Percentiles rank a stretch among this genome's conserved stretches.
These are phyloP conservation scores for Pomacea canaliculata DNA, from an alignment of 2,888 invertebrate genomes.

Conservation along the genomic window DNA sequence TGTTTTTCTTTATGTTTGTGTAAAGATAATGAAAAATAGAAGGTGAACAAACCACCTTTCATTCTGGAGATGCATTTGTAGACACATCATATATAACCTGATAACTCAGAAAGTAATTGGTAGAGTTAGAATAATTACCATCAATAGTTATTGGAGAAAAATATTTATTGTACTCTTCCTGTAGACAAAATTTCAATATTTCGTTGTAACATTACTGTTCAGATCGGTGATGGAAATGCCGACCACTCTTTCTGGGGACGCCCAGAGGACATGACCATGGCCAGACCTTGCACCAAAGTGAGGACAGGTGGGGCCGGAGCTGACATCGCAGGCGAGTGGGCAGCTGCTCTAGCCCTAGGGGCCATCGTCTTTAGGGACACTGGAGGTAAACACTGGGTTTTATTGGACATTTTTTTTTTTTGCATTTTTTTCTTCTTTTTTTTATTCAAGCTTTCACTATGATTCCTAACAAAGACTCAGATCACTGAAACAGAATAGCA, in stretches of 20 bases:
- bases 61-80: too few species aligned
- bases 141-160: too few species aligned
- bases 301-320: constrained; percentile 74
- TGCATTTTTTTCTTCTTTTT: background rate
- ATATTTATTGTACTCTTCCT: too few species aligned
- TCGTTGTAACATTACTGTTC: background rate
- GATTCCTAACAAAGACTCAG: too few species aligned
- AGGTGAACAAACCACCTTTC: too few species aligned
- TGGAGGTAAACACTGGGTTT: background rate
- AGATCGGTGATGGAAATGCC: constrained; percentile 70
- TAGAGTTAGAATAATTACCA: too few species aligned
- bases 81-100: too few species aligned
- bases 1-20: background rate
- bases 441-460: background rate
- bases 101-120: too few species aligned
- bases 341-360: constrained; percentile 75
- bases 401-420: background rate
- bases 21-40: too few species aligned
- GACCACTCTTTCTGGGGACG: constrained; percentile 77
- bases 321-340: constrained; percentile 76
- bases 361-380: constrained; percentile 53
- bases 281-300: constrained; percentile 75
- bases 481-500: background rate
- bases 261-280: constrained; percentile 75
- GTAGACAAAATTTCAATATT: too few species aligned